Evolutionary conservation across 2,113 vertebrate genomes (phyloP), one percentile per base, ranked within the genome.

Genomic region (Halichoerus grypus): DNA sequence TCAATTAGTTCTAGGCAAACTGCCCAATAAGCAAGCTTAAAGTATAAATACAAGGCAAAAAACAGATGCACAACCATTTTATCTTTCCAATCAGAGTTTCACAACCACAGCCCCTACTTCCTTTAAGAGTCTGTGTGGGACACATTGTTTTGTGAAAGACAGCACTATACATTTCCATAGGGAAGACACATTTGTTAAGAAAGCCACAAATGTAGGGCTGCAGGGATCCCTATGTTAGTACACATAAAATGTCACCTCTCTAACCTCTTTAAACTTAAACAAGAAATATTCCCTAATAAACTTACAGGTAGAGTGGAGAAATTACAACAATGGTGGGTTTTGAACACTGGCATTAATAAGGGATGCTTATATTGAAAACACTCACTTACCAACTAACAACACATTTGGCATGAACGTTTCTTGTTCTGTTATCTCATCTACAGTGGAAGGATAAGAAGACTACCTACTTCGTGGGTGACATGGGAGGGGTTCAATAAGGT

Each of bases 1-100:
- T 97, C 95, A 97, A 93, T 95, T 84, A 95, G 74, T 87, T 93
- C 89, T 71, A 46, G 95, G 96, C 96, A 96, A 96, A 88, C 19
- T 80, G 97, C 97, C 96, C 89, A 57, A 95, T 53, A 95, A 79
- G 81, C 84, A 93, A 79, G 84, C 84, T 95, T 79, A 46, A 97
- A 97, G 95, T 72, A 95, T 93, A 97, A 96, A 95, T 93, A 94
- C 61, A 91, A 93, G 94, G 91, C 95, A 97, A 96, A 97, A 97
- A 97, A 97, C 92, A 98, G 96, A 95, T 46, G 10, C 57, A 61
- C 59, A 69, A n/a, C 26, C 86, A 61, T 80, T 85, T 96, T 97
- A 97, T 97, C 96, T 96, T 88, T 91, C 92, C 96, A 87, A 94
- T 97, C 94, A 85, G 77, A 76, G 39, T 94, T 89, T 86, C 89